A percentile compares a stretch with the other conserved stretches of the same genome.
phyloP scores from a whole-genome alignment of 2,888 invertebrate genomes.

The Epinotia brunnichana region DNA sequence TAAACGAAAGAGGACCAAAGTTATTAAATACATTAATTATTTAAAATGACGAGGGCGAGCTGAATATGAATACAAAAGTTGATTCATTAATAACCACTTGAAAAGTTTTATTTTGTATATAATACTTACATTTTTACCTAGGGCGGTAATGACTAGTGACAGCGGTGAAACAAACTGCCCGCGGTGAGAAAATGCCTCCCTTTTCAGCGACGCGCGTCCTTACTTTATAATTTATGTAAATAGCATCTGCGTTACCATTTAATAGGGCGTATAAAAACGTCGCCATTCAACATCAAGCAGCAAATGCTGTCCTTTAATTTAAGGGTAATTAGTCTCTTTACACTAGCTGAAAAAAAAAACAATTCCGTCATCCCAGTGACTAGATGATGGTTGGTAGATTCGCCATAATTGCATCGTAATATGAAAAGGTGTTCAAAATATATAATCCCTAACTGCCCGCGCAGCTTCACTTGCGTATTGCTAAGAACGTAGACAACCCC shows the following conservation, averaged over 20 bases:
- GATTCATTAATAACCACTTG: constrained; percentile 41
- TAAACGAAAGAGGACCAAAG: constrained; percentile 25
- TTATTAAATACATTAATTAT: constrained; percentile 35
- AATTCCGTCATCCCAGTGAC: too few species aligned
- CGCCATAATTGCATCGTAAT: background rate
- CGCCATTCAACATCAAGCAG: constrained; percentile 26
- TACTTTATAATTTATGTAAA: constrained; percentile 68
- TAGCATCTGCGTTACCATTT: constrained; percentile 52
- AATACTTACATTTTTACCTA: constrained; percentile 54
- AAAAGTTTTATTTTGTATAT: constrained; percentile 47
- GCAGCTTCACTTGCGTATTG: too few species aligned
- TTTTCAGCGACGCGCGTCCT: constrained; percentile 61
- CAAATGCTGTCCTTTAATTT: constrained; percentile 9
- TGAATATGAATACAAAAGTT: constrained; percentile 27
- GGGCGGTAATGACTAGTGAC: constrained; percentile 70
- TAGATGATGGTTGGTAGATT: background rate
- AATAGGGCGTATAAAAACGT: constrained; percentile 37
- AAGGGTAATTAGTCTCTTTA: constrained; percentile 15
- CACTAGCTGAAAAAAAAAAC: background rate
- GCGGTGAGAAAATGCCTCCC: constrained; percentile 63
- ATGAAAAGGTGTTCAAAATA: background rate
- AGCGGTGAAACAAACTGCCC: constrained; percentile 68
- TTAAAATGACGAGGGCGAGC: constrained; percentile 6
- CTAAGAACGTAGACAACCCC: too few species aligned
- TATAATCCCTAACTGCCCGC: background rate